Conservation (phyloP, 2,888 invertebrate genomes). For the Diabrotica balteata region DNA sequence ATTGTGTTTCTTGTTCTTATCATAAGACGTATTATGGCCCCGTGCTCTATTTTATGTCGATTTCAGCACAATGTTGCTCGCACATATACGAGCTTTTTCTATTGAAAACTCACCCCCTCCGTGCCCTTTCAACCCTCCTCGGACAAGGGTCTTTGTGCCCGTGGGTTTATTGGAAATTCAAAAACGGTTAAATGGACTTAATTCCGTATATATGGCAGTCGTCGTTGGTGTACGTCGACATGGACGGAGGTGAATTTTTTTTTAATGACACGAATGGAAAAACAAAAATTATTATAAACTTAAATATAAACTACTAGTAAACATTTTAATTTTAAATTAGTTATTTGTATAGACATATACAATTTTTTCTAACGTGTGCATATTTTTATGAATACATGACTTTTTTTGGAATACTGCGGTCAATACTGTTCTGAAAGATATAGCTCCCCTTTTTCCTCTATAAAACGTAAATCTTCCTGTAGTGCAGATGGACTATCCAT, state of each 20-base stretch:
- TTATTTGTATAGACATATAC: too few relatives aligned
- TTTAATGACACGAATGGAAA: too few relatives aligned
- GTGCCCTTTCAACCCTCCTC: slow-evolving; percentile 18
- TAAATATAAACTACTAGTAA: too few relatives aligned
- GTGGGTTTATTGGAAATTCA: slow-evolving; percentile 39
- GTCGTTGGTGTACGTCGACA: neutral
- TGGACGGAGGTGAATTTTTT: neutral
- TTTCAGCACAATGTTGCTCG: slow-evolving; percentile 53
- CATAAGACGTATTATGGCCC: slow-evolving; percentile 51
- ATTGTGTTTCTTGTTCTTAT: slow-evolving; percentile 53
- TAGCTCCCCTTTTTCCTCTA: too few relatives aligned
- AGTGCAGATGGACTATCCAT: too few relatives aligned
- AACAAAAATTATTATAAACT: too few relatives aligned
- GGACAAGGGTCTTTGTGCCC: slow-evolving; percentile 37
- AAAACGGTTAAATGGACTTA: slow-evolving; percentile 40
- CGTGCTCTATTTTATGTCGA: slow-evolving; percentile 55
- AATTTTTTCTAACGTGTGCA: too few relatives aligned
- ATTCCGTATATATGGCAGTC: slow-evolving; percentile 34
- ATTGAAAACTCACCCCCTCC: slow-evolving; percentile 26
- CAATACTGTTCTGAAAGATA: too few relatives aligned
- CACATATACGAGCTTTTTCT: slow-evolving; percentile 40
- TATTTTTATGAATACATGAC: too few relatives aligned
- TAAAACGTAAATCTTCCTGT: too few relatives aligned
- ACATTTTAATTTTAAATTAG: too few relatives aligned
- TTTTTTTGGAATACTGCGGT: too few relatives aligned